Evolutionary conservation across 1,140 invertebrate genomes (phyloP).

Genomic region (Orussus abietinus): DNA sequence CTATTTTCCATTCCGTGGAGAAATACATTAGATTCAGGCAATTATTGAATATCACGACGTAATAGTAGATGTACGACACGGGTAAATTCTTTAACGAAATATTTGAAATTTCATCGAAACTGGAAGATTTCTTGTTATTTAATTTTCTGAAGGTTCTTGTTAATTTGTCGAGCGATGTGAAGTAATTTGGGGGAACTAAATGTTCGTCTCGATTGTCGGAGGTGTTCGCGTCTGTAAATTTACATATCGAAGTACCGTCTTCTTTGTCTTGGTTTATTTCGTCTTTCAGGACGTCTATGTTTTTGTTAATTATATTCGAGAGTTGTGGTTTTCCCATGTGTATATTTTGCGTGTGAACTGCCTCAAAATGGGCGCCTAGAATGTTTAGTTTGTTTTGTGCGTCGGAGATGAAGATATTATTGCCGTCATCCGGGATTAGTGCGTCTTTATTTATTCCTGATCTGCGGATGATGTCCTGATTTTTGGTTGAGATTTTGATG

Average conservation of each 20-base stretch:
- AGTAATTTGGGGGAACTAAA: slow-evolving; percentile 5
- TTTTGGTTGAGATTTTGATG: too few species aligned
- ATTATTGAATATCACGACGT: slow-evolving; percentile 18
- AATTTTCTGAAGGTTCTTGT: slow-evolving; percentile 13
- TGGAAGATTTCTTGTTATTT: slow-evolving; percentile 16
- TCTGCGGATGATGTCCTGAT: too few species aligned
- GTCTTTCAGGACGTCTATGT: slow-evolving; percentile 1
- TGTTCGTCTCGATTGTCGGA: neutral
- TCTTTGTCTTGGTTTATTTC: neutral
- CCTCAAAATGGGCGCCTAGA: slow-evolving; percentile 6
- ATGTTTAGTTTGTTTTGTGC: slow-evolving; percentile 2
- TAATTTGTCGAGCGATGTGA: slow-evolving; percentile 4
- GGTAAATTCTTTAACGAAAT: slow-evolving; percentile 17
- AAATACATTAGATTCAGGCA: slow-evolving; percentile 16
- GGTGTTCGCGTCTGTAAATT: slow-evolving; percentile 1
- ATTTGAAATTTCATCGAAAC: slow-evolving; percentile 12
- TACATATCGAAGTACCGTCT: neutral
- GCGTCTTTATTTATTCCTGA: too few species aligned
- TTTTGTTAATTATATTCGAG: neutral
- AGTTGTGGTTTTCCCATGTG: slow-evolving; percentile 1
- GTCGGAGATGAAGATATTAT: slow-evolving; percentile 5
- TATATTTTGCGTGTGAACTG: slow-evolving; percentile 7
- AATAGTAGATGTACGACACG: slow-evolving; percentile 5
- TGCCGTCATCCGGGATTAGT: slow-evolving; percentile 1
- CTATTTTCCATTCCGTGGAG: slow-evolving; percentile 13